Base-by-base conservation (phyloP, 1,140 invertebrate species). In the Agrilus planipennis region DNA sequence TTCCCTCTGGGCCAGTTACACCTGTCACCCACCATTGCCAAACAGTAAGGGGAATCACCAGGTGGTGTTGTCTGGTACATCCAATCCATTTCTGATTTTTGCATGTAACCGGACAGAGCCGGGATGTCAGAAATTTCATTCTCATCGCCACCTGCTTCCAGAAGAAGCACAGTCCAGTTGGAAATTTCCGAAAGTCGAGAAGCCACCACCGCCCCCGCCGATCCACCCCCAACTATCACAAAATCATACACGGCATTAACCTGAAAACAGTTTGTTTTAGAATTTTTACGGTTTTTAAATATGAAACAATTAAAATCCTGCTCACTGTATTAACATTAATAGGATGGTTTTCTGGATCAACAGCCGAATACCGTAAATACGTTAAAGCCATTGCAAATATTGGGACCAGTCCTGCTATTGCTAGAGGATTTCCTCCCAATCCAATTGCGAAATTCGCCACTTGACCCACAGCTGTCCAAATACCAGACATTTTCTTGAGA, bases 121-220 rank as follows among this genome's bases (percentile, higher is more conserved):
- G 84, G 84, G 12, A 88, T 73, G 53, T 84, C 79, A 0, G 82
- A 81, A 32, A 88, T 77, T 61, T 84, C 77, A 29, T 76, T 82
- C 51, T 89, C 87, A 59, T 87, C 78, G 9, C 77, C 76, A 6
- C 87, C 88, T 1, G 86, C 86, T 63, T 92, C 88, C 28, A 92
- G 45, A 1, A 91, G 66, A 32, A 91, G 59, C 1, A 91, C 79
- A 1, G 75, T 81, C 79, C 82, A 85, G 53, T 85, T 80, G 34
- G 70, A 59, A 10, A 82, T 64, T 58, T 88, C 84, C 0, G 88
- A 87, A 27, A 95, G 67, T 23, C 91, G 73, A 37, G 83, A 89
- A 5, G 90, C 90, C 20, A 95, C 66, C n/a, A 94, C 90, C 4
- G 87, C 85, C 14, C 91, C 91, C 0, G 90, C 88, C 2, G 87